These are phyloP conservation scores for Sphaerophoria rueppellii DNA, from an alignment of 2,888 invertebrate species.

Conservation along the genomic window DNA sequence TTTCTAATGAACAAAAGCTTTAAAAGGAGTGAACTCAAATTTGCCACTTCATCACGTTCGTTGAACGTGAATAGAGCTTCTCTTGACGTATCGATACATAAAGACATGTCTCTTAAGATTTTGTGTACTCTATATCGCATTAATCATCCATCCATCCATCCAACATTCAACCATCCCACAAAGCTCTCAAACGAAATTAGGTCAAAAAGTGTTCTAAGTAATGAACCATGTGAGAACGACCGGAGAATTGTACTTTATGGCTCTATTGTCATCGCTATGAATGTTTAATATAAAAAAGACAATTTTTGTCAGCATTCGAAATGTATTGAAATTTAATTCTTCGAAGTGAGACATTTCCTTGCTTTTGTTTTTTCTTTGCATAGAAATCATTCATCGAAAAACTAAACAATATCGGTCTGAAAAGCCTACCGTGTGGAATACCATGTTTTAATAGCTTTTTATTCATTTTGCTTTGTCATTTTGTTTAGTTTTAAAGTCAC, in stretches of 20 bases:
- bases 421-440: too few species aligned
- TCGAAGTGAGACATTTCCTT: too few species aligned
- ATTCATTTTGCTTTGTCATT: too few species aligned
- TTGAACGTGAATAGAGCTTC: not conserved
- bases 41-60: conserved; percentile 12
- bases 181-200: conserved; percentile 15
- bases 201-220: conserved; percentile 7
- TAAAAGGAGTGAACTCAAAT: not conserved
- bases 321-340: too few species aligned
- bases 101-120: not conserved
- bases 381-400: too few species aligned
- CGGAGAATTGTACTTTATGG: not conserved
- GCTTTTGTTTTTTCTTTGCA: too few species aligned
- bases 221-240: not conserved
- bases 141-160: not conserved
- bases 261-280: not conserved
- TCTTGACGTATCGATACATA: not conserved
- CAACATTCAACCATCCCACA: not conserved
- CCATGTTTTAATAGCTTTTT: too few species aligned
- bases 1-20: conserved; percentile 3
- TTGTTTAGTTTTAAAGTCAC: too few species aligned
- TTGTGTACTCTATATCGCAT: not conserved
- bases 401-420: too few species aligned
- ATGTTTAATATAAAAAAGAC: not conserved
- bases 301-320: too few species aligned